Evolutionary conservation across 2,888 invertebrate species (phyloP).

Genomic region (Caenorhabditis parvicauda): DNA sequence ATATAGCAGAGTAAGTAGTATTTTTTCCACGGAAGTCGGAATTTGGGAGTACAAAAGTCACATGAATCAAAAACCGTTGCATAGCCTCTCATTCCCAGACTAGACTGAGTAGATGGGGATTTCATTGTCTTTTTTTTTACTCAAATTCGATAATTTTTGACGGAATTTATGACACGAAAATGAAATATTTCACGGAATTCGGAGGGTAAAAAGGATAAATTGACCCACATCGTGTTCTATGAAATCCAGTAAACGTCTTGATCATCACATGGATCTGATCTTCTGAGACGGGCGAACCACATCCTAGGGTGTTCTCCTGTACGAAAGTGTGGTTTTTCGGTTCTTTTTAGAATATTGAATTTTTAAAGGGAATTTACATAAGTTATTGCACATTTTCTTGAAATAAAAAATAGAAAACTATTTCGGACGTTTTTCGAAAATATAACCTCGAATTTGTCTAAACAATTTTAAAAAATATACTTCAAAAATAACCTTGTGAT

Average conservation of each 20-base stretch:
- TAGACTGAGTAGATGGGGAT: no score
- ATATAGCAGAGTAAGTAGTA: neutral
- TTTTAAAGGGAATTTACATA: no score
- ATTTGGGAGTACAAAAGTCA: neutral
- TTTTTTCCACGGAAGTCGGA: neutral
- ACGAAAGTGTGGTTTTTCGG: no score
- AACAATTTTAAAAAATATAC: no score
- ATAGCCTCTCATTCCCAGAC: no score
- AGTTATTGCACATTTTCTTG: neutral
- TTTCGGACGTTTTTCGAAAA: neutral
- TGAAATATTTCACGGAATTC: neutral
- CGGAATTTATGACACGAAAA: neutral
- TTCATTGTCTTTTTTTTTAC: conserved; percentile 15
- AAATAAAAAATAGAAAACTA: neutral
- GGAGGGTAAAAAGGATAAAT: conserved; percentile 1
- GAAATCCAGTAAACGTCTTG: conserved; percentile 85
- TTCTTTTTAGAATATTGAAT: no score
- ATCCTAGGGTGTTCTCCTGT: no score
- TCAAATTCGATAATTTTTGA: conserved; percentile 5
- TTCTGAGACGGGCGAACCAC: neutral
- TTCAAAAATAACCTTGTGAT: neutral
- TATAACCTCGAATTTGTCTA: neutral
- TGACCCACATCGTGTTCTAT: conserved; percentile 70
- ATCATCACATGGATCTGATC: conserved; percentile 79
- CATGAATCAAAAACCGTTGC: no score